A percentile compares a stretch with the other conserved stretches of the same genome.
These are phyloP conservation scores for Agrotis ipsilon DNA, from an alignment of 2,888 invertebrate species.

Conservation along the genomic window DNA sequence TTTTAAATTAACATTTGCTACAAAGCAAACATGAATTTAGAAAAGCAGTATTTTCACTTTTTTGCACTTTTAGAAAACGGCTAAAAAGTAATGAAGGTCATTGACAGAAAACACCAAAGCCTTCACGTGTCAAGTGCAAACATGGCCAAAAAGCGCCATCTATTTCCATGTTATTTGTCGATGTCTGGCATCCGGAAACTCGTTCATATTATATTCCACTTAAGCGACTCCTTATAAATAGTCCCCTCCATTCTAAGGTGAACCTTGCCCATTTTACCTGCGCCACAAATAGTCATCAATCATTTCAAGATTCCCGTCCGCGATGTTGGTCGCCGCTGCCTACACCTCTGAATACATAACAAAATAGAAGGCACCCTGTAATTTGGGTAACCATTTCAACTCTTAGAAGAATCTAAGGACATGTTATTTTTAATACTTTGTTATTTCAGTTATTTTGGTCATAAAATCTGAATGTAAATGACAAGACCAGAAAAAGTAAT, in stretches of 20 bases:
- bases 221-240: constrained; percentile 27
- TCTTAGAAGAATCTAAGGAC: neutral
- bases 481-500: too few species aligned
- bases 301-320: constrained; percentile 53
- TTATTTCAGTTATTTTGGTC: too few species aligned
- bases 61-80: too few species aligned
- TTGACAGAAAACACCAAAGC: neutral
- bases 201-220: constrained; percentile 35
- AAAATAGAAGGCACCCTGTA: neutral
- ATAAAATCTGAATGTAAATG: too few species aligned
- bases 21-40: neutral
- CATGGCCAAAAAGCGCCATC: neutral
- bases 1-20: neutral
- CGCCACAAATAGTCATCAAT: constrained; percentile 60
- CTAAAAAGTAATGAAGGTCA: neutral
- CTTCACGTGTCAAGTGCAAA: neutral
- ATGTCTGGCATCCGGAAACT: neutral
- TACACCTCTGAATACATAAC: constrained; percentile 20
- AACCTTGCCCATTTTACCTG: constrained; percentile 46
- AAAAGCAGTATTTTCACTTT: too few species aligned
- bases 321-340: constrained; percentile 13
- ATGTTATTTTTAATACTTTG: too few species aligned
- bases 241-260: constrained; percentile 29
- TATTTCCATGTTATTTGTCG: neutral
- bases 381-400: neutral